Percentiles rank a stretch among this genome's conserved stretches.
These are phyloP conservation scores for Melanerpes formicivorus DNA, from an alignment of 2,113 vertebrate species.

Conservation along the genomic window DNA sequence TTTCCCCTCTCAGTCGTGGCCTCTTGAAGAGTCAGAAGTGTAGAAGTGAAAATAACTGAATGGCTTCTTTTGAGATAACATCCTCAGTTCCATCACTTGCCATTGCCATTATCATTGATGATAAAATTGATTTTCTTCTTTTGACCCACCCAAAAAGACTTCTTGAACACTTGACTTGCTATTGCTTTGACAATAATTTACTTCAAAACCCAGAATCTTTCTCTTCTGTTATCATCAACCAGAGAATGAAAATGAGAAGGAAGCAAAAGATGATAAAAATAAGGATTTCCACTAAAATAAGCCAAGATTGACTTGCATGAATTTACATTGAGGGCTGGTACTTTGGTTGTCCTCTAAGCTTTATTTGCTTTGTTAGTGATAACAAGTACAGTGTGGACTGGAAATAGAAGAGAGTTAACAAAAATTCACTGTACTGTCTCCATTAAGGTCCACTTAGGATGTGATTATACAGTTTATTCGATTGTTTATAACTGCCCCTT, in stretches of 20 bases:
- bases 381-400: neutral
- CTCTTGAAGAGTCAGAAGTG: neutral
- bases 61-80: neutral
- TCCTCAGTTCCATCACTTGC: neutral
- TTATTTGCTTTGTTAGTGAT: neutral
- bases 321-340: neutral
- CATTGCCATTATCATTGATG: neutral
- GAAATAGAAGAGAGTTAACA: neutral
- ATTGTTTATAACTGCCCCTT: neutral
- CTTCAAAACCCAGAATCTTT: neutral
- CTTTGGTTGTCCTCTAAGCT: neutral
- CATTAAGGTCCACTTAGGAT: neutral
- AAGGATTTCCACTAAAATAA: neutral
- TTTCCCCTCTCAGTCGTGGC: neutral
- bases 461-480: neutral
- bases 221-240: neutral
- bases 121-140: neutral
- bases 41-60: neutral
- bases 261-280: neutral
- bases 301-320: neutral
- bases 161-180: neutral
- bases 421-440: neutral
- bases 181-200: neutral
- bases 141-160: neutral
- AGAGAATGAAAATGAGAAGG: neutral